These are phyloP conservation scores for Aegithalos caudatus DNA, from an alignment of 2,113 vertebrate genomes.

Conservation along the genomic window DNA sequence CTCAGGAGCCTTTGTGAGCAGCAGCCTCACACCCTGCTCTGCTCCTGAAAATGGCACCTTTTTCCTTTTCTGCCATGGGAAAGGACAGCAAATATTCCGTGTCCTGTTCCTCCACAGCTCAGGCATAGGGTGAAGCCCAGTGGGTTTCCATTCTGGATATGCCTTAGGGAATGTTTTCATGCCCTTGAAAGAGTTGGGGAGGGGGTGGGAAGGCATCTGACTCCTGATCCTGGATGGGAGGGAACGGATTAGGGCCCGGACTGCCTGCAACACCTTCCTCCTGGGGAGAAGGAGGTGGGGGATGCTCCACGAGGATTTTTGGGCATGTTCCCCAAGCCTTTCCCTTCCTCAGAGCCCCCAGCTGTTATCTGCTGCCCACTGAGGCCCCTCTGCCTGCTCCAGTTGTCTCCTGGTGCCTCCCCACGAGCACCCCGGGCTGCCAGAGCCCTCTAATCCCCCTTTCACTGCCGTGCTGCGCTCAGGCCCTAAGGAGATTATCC, in stretches of 20 bases:
- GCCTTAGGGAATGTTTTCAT: not conserved
- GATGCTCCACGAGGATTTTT: not conserved
- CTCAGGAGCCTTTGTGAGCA: not conserved
- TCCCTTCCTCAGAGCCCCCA: not conserved
- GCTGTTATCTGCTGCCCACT: not conserved
- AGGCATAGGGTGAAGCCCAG: not conserved
- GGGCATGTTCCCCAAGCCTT: not conserved
- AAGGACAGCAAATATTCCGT: not conserved
- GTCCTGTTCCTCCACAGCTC: not conserved
- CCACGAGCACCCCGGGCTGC: not conserved
- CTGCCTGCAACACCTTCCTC: not conserved
- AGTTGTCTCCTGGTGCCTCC: not conserved
- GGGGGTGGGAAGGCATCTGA: not conserved
- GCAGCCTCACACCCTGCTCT: not conserved
- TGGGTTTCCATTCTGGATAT: fast-evolving
- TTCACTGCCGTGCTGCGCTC: not conserved
- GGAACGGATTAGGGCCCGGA: not conserved
- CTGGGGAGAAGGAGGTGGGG: not conserved
- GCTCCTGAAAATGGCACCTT: not conserved
- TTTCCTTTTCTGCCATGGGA: not conserved
- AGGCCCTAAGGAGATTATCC: slow-evolving; percentile 28
- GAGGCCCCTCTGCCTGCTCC: not conserved
- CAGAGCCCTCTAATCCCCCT: slow-evolving; percentile 28
- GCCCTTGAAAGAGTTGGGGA: fast-evolving
- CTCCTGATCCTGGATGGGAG: fast-evolving